A percentile compares a stretch with the other conserved stretches of the same genome.
Evolutionary conservation across 2,797 vertebrate genomes (phyloP).

Genomic region (Crax fasciolata): DNA sequence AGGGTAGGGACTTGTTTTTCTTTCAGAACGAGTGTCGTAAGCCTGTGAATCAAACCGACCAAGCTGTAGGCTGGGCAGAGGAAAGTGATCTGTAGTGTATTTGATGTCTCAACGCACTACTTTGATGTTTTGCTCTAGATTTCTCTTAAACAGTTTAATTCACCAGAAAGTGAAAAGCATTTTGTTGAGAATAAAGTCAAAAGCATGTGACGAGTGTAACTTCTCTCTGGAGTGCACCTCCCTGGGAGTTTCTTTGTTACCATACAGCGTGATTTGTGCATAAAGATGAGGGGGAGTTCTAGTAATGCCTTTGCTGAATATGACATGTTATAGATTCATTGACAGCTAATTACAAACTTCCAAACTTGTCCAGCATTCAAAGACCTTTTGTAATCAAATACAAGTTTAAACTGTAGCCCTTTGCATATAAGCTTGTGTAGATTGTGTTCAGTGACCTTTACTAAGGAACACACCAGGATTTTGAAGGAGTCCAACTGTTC

Average conservation of each 20-base stretch:
- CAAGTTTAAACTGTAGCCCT: neutral
- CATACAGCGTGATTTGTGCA: neutral
- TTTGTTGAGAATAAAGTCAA: neutral
- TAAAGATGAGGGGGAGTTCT: conserved; percentile 11
- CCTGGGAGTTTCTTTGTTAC: conserved; percentile 4
- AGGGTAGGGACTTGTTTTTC: neutral
- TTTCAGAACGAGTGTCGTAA: neutral
- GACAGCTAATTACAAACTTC: conserved; percentile 32
- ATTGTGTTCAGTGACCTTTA: neutral
- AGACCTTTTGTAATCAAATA: neutral
- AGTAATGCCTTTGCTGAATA: conserved; percentile 5
- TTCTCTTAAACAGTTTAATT: neutral
- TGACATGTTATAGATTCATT: neutral
- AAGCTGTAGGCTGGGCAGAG: neutral
- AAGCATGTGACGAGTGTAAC: neutral
- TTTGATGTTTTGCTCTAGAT: neutral
- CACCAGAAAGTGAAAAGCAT: neutral
- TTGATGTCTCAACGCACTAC: neutral
- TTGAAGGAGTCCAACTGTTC: neutral
- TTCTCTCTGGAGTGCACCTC: neutral
- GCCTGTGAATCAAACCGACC: neutral
- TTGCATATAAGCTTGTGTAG: neutral
- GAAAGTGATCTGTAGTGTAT: neutral
- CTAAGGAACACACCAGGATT: neutral
- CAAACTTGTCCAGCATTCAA: neutral